Percentiles rank a stretch among this genome's conserved stretches.
Evolutionary conservation across 2,888 invertebrate genomes (phyloP).

Genomic region (Hermaeophaga mercurialis): DNA sequence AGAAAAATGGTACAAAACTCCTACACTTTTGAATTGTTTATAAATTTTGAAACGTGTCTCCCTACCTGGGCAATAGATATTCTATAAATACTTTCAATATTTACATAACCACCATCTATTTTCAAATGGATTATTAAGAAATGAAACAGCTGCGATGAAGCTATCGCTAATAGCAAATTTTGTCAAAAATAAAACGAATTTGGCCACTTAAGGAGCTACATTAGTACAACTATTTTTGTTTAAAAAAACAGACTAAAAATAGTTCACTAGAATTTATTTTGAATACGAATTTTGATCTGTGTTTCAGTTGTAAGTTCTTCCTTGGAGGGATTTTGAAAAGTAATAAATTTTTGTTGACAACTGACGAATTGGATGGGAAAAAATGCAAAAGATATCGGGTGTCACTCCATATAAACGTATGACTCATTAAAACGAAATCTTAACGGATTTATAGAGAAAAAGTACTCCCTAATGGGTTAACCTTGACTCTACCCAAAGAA

Average conservation of each 20-base stretch:
- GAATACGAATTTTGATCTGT: neutral
- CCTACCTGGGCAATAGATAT: no score
- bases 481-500: constrained; percentile 16
- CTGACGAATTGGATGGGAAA: no score
- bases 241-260: neutral
- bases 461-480: constrained; percentile 5
- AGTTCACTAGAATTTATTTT: no score
- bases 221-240: constrained; percentile 18
- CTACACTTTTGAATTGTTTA: no score
- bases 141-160: constrained; percentile 1
- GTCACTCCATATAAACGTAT: constrained; percentile 22
- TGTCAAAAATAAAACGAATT: constrained; percentile 22
- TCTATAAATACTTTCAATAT: neutral
- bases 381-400: constrained; percentile 21
- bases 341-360: neutral
- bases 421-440: constrained; percentile 17
- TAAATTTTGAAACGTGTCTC: no score
- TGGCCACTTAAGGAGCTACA: constrained; percentile 22
- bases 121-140: constrained; percentile 2
- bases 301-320: no score
- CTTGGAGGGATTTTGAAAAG: no score
- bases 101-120: neutral
- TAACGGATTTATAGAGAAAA: constrained; percentile 5
- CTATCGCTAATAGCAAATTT: constrained; percentile 3
- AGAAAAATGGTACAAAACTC: no score